Conservation (phyloP, 2,113 vertebrate genomes). For the Silurus asotus region DNA sequence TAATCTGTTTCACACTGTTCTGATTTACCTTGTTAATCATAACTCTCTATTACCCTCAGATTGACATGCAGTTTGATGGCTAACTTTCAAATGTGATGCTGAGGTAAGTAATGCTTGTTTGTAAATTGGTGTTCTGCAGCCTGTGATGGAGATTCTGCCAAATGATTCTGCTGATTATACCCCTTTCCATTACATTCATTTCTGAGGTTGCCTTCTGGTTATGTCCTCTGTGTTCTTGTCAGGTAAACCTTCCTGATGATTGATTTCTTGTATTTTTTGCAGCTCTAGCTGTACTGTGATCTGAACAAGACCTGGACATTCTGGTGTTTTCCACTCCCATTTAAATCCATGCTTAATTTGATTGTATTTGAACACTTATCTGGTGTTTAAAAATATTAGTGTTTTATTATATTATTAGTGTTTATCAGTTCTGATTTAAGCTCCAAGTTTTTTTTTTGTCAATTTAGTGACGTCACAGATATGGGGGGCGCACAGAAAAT, state of each 20-base stretch:
- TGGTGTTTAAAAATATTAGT: no score
- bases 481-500: no score
- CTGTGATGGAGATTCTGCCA: constrained; percentile 80
- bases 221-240: background rate
- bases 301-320: background rate
- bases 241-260: background rate
- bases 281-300: background rate
- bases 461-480: no score
- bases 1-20: accelerated
- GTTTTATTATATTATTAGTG: no score
- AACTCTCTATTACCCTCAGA: accelerated
- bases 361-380: background rate
- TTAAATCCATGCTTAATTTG: background rate
- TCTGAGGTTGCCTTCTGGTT: constrained; percentile 62
- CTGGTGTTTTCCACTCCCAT: background rate
- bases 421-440: no score
- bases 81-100: no score
- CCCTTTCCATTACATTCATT: constrained; percentile 70
- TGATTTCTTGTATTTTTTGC: background rate
- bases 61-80: background rate
- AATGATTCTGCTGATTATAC: constrained; percentile 77
- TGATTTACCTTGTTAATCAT: background rate
- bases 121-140: background rate
- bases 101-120: background rate
- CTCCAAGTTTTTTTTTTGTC: background rate